These are phyloP conservation scores for Drosophila bunnanda DNA, from an alignment of 2,888 invertebrate species.

Conservation along the genomic window DNA sequence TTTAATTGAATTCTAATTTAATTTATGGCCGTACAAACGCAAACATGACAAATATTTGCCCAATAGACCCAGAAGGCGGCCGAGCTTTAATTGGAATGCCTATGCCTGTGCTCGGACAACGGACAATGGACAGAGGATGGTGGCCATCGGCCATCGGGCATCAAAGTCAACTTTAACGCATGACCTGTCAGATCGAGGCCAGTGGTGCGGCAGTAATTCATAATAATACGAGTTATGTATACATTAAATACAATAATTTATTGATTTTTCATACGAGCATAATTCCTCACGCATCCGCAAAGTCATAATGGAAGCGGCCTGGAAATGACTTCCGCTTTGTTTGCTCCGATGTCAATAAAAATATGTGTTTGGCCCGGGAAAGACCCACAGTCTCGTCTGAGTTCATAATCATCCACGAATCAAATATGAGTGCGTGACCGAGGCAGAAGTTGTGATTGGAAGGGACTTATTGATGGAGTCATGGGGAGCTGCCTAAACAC, in stretches of 20 bases:
- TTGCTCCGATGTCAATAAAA: slow-evolving; percentile 68
- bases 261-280: slow-evolving; percentile 64
- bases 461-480: slow-evolving; percentile 3
- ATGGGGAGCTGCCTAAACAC: not conserved
- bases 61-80: slow-evolving; percentile 7
- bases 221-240: slow-evolving; percentile 64
- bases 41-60: slow-evolving; percentile 61
- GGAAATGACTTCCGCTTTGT: slow-evolving; percentile 67
- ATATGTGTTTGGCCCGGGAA: slow-evolving; percentile 41
- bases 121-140: not conserved
- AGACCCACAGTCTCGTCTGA: slow-evolving; percentile 12
- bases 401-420: slow-evolving; percentile 37
- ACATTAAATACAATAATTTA: slow-evolving; percentile 73
- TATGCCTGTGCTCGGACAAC: not conserved
- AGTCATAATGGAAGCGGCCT: slow-evolving; percentile 22
- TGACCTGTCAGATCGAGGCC: slow-evolving; percentile 45
- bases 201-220: slow-evolving; percentile 65
- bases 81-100: slow-evolving; percentile 67
- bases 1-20: slow-evolving; percentile 72
- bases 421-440: slow-evolving; percentile 45
- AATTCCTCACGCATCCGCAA: slow-evolving; percentile 25
- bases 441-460: slow-evolving; percentile 36
- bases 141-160: slow-evolving; percentile 11
- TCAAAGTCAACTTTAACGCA: slow-evolving; percentile 54
- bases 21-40: slow-evolving; percentile 56